Evolutionary conservation across 2,888 invertebrate genomes (phyloP).

Genomic region (Nymphalis polychloros): DNA sequence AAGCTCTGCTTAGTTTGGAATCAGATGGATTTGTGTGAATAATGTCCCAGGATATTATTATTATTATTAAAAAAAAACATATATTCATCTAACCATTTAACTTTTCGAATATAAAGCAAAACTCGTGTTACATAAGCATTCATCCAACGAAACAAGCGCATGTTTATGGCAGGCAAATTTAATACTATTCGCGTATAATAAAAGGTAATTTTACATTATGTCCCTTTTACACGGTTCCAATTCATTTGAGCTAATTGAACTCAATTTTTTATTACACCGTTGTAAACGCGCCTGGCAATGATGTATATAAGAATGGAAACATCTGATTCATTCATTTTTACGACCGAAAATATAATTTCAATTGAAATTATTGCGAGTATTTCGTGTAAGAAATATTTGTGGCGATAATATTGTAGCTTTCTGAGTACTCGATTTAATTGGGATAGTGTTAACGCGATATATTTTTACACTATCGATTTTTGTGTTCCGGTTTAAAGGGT

Average conservation of each 20-base stretch:
- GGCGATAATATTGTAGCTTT: neutral
- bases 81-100: neutral
- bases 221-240: conserved; percentile 27
- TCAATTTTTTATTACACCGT: conserved; percentile 41
- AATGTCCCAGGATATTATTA: too few relatives aligned
- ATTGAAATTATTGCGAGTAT: conserved; percentile 8
- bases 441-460: neutral
- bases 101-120: neutral
- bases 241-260: conserved; percentile 40
- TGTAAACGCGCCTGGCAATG: conserved; percentile 38
- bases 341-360: conserved; percentile 26
- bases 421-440: neutral
- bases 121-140: neutral
- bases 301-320: conserved; percentile 23
- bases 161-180: conserved; percentile 14
- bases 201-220: conserved; percentile 6
- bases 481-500: too few relatives aligned
- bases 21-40: too few relatives aligned
- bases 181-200: conserved; percentile 15
- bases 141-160: neutral
- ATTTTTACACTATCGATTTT: neutral
- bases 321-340: conserved; percentile 32
- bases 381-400: neutral
- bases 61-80: too few relatives aligned
- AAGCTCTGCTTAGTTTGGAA: too few relatives aligned